Conservation (phyloP, 2,888 invertebrate genomes). For the Achlya flavicornis region DNA sequence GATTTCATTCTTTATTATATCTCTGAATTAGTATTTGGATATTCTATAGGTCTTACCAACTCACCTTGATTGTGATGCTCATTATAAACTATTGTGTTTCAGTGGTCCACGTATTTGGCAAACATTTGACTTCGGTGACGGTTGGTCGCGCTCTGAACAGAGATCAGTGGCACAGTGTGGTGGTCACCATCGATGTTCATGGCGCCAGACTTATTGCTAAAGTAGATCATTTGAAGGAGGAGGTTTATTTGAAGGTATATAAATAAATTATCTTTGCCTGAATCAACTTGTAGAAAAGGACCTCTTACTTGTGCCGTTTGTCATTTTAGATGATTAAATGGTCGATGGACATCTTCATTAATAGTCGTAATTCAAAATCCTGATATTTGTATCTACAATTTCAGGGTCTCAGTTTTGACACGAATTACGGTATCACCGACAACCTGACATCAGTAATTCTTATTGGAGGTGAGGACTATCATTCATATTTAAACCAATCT, state of each 20-base stretch:
- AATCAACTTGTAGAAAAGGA: background rate
- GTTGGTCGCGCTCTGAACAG: slow-evolving; percentile 94
- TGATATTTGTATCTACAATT: slow-evolving; percentile 31
- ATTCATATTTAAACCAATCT: slow-evolving; percentile 7
- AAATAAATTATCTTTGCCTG: slow-evolving; percentile 7
- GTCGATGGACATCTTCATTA: too few species aligned
- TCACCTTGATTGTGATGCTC: background rate
- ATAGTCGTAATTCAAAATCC: background rate
- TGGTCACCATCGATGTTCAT: slow-evolving; percentile 93
- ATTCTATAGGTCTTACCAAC: background rate
- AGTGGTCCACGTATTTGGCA: slow-evolving; percentile 95
- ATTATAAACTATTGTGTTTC: slow-evolving; percentile 35
- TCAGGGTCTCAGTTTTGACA: slow-evolving; percentile 90
- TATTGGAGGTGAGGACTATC: slow-evolving; percentile 88
- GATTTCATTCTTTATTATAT: too few species aligned
- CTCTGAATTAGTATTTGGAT: too few species aligned
- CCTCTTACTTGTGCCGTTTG: too few species aligned
- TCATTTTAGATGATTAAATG: too few species aligned
- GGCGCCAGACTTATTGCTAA: slow-evolving; percentile 92
- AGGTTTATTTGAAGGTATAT: slow-evolving; percentile 88
- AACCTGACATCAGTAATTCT: slow-evolving; percentile 94
- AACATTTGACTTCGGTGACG: slow-evolving; percentile 91
- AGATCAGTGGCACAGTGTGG: slow-evolving; percentile 95
- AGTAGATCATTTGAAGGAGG: slow-evolving; percentile 92
- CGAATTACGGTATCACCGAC: slow-evolving; percentile 93